A percentile compares a stretch with the other conserved stretches of the same genome.
Evolutionary conservation across 2,888 invertebrate species (phyloP).

Genomic region (Trachelus troglodyta): DNA sequence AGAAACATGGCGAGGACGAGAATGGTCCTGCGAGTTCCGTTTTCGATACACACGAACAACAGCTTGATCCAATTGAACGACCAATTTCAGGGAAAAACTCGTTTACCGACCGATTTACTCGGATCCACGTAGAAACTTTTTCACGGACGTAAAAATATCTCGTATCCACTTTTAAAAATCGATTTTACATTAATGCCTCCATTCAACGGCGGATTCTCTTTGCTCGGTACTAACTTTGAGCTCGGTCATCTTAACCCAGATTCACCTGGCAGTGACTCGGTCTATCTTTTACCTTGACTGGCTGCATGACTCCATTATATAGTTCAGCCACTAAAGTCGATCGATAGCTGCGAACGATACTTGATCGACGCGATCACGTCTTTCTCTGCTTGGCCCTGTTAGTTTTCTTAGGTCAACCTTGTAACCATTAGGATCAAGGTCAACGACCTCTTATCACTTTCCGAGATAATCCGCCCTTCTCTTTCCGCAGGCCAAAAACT

Average conservation of each 20-base stretch:
- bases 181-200: background rate
- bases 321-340: background rate
- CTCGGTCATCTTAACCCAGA: background rate
- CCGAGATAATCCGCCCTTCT: background rate
- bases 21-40: background rate
- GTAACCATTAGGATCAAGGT: background rate
- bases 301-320: background rate
- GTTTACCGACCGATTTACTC: slow-evolving; percentile 22
- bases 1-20: background rate
- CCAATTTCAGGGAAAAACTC: slow-evolving; percentile 37
- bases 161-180: background rate
- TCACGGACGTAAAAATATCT: background rate
- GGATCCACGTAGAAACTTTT: background rate
- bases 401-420: background rate
- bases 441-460: background rate
- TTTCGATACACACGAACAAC: background rate
- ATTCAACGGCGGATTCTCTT: background rate
- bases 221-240: background rate
- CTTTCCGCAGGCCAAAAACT: background rate
- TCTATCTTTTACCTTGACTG: background rate
- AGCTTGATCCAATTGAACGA: slow-evolving; percentile 19
- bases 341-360: background rate
- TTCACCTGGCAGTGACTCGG: background rate
- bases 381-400: background rate
- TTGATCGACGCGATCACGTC: background rate